Evolutionary conservation across 2,113 vertebrate genomes (phyloP).

Genomic region (Sylvilagus bachmani): DNA sequence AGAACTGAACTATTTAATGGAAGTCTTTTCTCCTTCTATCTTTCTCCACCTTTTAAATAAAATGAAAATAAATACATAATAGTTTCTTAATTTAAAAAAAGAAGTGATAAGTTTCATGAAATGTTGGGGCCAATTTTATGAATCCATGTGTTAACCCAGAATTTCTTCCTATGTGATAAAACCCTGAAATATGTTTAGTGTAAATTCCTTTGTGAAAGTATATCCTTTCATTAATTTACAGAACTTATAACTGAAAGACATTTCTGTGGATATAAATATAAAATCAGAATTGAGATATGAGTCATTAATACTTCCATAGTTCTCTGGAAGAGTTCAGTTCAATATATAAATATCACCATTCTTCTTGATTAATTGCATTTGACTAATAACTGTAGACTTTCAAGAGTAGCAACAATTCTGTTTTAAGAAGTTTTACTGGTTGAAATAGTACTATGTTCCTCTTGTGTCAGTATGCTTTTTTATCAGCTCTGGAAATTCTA

Average conservation of each 20-base stretch:
- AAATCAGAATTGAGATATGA: not conserved
- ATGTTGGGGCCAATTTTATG: not conserved
- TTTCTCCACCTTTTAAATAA: too few relatives aligned
- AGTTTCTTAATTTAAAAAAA: not conserved
- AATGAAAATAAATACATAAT: too few relatives aligned
- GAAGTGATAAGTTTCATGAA: not conserved
- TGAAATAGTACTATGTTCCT: not conserved
- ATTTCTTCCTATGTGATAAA: not conserved
- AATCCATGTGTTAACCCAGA: not conserved
- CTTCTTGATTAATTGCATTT: not conserved
- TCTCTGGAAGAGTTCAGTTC: not conserved
- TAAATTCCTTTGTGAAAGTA: not conserved
- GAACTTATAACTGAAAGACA: not conserved
- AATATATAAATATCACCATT: conserved; percentile 4
- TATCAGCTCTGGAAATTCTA: not conserved
- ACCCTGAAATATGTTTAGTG: not conserved
- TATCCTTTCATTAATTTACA: not conserved
- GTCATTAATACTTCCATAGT: not conserved
- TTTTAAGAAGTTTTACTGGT: not conserved
- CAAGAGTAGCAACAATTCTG: not conserved
- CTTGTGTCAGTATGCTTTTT: not conserved
- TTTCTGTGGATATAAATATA: not conserved
- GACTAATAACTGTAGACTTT: not conserved
- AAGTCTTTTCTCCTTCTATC: too few relatives aligned
- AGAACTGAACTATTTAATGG: too few relatives aligned